Evolutionary conservation across 2,113 vertebrate species (phyloP).

Genomic region (Dasypus novemcinctus): DNA sequence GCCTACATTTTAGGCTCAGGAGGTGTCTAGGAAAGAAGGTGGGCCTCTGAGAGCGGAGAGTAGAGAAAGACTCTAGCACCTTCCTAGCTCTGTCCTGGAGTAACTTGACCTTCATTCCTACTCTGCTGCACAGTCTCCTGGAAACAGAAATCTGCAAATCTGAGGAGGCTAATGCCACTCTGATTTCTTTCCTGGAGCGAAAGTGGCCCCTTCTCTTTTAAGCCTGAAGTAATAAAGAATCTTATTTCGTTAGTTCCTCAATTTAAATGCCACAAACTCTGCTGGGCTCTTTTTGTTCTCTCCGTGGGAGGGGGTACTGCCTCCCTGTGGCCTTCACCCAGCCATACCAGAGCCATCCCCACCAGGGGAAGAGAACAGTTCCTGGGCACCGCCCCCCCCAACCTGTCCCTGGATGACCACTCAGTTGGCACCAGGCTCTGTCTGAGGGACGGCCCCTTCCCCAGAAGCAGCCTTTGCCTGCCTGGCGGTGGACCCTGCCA

Average conservation of each 20-base stretch:
- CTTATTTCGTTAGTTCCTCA: not conserved
- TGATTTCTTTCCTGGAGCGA: slow-evolving; percentile 18
- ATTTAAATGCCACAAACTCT: not conserved
- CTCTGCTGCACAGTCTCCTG: not conserved
- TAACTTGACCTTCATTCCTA: not conserved
- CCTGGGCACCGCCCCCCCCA: not conserved
- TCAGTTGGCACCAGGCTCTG: not conserved
- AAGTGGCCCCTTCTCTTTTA: not conserved
- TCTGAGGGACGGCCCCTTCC: not conserved
- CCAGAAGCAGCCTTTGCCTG: slow-evolving; percentile 90
- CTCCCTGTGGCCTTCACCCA: not conserved
- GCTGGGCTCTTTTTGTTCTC: slow-evolving; percentile 12
- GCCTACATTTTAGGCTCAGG: not conserved
- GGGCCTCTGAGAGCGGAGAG: not conserved
- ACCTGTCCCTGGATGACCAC: not conserved
- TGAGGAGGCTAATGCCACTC: not conserved
- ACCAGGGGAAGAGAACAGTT: not conserved
- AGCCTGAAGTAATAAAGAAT: slow-evolving; percentile 5
- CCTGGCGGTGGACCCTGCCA: slow-evolving; percentile 90
- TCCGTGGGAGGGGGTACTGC: not conserved
- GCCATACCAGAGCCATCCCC: not conserved
- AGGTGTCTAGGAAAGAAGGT: not conserved
- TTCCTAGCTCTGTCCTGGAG: not conserved
- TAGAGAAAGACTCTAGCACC: not conserved
- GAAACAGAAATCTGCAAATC: not conserved